phyloP scores from a whole-genome alignment of 2,888 invertebrate species.

The Alentia gelatinosa region DNA sequence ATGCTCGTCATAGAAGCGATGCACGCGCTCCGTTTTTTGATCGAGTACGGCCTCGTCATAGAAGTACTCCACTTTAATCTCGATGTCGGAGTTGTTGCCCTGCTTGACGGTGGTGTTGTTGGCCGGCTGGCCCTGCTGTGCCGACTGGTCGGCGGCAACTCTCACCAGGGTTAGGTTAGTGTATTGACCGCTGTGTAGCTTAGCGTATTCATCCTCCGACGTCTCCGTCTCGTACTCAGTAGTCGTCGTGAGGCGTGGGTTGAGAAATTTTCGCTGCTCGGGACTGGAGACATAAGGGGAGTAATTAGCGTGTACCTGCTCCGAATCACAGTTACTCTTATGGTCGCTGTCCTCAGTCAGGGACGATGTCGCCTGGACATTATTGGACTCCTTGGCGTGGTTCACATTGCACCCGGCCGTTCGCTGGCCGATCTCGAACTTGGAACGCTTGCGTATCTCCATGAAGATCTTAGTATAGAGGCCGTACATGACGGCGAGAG shows the following conservation, averaged over 20 bases:
- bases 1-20: conserved; percentile 62
- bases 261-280: conserved; percentile 30
- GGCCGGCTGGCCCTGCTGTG: not conserved
- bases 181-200: conserved; percentile 49
- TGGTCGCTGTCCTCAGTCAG: conserved; percentile 66
- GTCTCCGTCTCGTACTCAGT: conserved; percentile 67
- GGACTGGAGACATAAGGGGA: not conserved
- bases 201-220: conserved; percentile 62
- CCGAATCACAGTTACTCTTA: conserved; percentile 52
- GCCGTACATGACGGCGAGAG: conserved; percentile 81
- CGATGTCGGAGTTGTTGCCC: conserved; percentile 47
- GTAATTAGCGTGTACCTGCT: not conserved
- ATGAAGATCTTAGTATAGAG: conserved; percentile 82
- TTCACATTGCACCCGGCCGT: conserved; percentile 64
- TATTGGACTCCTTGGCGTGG: not conserved
- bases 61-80: conserved; percentile 73
- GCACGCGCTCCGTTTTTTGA: conserved; percentile 75
- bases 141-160: not conserved
- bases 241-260: conserved; percentile 10
- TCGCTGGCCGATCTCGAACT: conserved; percentile 77
- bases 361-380: conserved; percentile 28
- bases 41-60: conserved; percentile 78
- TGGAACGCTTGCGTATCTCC: conserved; percentile 81
- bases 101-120: not conserved
- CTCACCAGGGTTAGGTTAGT: conserved; percentile 49